phyloP scores from a whole-genome alignment of 2,797 vertebrate genomes.

The Onychomys leucogaster region DNA sequence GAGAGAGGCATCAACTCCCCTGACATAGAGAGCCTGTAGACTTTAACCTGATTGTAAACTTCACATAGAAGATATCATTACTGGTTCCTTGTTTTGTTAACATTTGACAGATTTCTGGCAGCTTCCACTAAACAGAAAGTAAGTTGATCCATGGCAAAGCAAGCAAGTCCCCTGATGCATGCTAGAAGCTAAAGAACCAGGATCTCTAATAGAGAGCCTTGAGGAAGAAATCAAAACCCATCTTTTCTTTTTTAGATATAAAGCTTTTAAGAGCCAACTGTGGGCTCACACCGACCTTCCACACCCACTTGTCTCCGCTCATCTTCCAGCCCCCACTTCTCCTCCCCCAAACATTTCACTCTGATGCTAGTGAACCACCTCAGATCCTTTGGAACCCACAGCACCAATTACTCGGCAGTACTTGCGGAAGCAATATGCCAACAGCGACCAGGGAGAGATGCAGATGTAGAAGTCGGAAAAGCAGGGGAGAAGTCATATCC shows the following conservation, averaged over 20 bases:
- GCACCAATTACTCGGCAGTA: neutral
- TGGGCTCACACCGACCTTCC: neutral
- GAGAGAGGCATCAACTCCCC: neutral
- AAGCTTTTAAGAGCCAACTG: neutral
- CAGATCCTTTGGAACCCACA: neutral
- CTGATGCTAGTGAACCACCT: neutral
- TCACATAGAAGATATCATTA: constrained; percentile 32
- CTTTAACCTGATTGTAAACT: neutral
- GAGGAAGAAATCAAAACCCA: neutral
- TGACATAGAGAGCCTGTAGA: neutral
- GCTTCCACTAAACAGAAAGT: constrained; percentile 65
- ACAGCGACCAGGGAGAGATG: neutral
- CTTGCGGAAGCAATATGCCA: neutral
- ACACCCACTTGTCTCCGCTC: neutral
- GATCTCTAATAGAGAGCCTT: neutral
- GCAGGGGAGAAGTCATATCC: too few species aligned
- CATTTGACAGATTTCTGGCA: constrained; percentile 49
- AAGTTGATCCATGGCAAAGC: constrained; percentile 56
- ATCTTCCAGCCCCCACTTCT: neutral
- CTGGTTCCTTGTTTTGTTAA: constrained; percentile 45
- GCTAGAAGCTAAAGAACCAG: neutral
- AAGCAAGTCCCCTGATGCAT: neutral
- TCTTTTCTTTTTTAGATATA: neutral
- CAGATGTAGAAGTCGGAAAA: neutral
- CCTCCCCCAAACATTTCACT: neutral